These are phyloP conservation scores for Fregata magnificens DNA, from an alignment of 2,113 vertebrate genomes.

Conservation along the genomic window DNA sequence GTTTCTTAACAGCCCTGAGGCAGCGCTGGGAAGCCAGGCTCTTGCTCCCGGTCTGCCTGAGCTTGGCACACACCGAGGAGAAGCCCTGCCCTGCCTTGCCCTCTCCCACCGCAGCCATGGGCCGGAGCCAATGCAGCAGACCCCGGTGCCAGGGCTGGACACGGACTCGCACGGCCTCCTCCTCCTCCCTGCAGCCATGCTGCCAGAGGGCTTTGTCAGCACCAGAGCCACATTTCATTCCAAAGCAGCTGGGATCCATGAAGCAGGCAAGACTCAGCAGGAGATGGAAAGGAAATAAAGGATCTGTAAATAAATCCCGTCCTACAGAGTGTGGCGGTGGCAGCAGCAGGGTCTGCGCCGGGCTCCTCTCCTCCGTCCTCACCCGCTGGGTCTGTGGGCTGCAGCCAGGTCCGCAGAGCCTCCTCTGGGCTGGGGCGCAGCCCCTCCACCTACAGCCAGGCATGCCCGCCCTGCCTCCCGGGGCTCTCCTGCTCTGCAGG, in stretches of 20 bases:
- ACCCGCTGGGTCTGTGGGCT: rapidly evolving
- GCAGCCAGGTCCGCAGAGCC: neutral
- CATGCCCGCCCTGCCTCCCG: too few relatives aligned
- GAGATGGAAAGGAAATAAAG: neutral
- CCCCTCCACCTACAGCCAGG: neutral
- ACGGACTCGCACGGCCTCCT: neutral
- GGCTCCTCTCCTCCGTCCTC: neutral
- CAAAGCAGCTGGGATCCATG: neutral
- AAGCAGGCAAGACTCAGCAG: neutral
- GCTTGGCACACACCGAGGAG: neutral
- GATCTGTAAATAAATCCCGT: neutral
- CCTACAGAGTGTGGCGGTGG: neutral
- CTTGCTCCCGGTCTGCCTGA: neutral
- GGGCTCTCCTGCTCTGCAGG: neutral
- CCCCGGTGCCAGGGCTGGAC: rapidly evolving
- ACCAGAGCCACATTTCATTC: neutral
- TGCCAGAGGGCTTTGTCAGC: neutral
- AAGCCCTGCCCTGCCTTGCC: neutral
- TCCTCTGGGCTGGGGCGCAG: neutral
- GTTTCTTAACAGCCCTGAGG: neutral
- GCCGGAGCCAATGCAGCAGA: rapidly evolving
- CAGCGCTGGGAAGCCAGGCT: neutral
- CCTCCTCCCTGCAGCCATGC: rapidly evolving
- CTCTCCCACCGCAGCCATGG: neutral
- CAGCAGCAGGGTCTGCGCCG: neutral